Conservation (phyloP, 1,140 invertebrate species). For the Trichonephila inaurata region DNA sequence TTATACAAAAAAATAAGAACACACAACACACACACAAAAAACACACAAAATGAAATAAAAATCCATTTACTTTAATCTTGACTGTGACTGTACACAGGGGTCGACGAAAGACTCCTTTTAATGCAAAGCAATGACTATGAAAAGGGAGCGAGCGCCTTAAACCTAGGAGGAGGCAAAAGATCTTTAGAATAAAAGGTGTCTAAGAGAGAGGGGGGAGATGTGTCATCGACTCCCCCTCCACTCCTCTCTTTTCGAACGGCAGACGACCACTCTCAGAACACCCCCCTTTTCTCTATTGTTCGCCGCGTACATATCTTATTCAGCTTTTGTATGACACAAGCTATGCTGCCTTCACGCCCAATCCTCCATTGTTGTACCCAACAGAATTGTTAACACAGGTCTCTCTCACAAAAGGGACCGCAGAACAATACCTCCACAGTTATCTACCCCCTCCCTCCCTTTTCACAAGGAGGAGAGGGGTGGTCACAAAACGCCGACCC, state of each 20-base stretch:
- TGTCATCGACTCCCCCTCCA: slow-evolving; percentile 19
- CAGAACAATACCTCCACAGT: slow-evolving; percentile 73
- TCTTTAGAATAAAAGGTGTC: slow-evolving; percentile 73
- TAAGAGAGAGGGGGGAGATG: slow-evolving; percentile 22
- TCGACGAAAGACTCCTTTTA: not conserved
- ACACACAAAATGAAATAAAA: slow-evolving; percentile 65
- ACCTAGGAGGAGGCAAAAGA: slow-evolving; percentile 39
- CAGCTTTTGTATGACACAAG: slow-evolving; percentile 72
- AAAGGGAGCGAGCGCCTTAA: slow-evolving; percentile 61
- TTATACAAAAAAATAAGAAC: not conserved
- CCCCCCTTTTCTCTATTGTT: slow-evolving; percentile 61
- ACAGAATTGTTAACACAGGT: slow-evolving; percentile 76
- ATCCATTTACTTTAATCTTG: slow-evolving; percentile 73
- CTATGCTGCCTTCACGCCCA: slow-evolving; percentile 69
- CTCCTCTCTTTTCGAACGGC: slow-evolving; percentile 57
- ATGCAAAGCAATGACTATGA: slow-evolving; percentile 46
- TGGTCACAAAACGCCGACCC: not conserved
- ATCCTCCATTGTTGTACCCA: slow-evolving; percentile 67
- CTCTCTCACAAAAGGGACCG: slow-evolving; percentile 58
- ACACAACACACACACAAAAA: not conserved
- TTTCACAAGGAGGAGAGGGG: not conserved
- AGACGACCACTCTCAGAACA: slow-evolving; percentile 72
- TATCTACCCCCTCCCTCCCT: slow-evolving; percentile 44
- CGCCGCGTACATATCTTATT: slow-evolving; percentile 72
- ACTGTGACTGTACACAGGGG: slow-evolving; percentile 14